Conservation (phyloP, 2,797 vertebrate species). For the Kryptopterus vitreolus region DNA sequence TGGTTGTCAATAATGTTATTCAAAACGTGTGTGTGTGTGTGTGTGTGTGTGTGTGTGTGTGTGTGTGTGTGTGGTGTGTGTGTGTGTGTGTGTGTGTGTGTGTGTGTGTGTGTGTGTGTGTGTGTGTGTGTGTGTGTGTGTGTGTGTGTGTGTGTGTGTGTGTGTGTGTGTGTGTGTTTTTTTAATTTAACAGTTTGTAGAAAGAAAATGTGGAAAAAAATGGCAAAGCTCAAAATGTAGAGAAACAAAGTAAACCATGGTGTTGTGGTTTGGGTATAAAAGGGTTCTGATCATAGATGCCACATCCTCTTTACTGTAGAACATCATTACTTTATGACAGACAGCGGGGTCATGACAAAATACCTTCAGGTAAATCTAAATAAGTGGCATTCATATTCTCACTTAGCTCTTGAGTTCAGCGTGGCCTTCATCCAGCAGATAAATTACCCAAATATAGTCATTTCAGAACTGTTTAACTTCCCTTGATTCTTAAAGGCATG, state of each 20-base stretch:
- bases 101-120: no score
- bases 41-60: no score
- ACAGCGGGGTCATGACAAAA: neutral
- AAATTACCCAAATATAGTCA: neutral
- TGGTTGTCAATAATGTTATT: neutral
- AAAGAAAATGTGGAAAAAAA: no score
- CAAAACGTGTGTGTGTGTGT: no score
- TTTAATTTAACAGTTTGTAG: no score
- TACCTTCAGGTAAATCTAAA: neutral
- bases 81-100: no score
- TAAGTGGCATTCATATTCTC: neutral
- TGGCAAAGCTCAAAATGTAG: neutral
- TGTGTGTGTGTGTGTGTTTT: no score
- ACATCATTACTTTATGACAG: neutral
- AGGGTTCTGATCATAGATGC: neutral
- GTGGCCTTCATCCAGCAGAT: neutral
- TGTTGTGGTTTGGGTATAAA: neutral
- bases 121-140: no score
- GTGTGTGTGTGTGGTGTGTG: no score
- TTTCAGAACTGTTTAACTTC: neutral
- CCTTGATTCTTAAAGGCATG: neutral
- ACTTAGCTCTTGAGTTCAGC: neutral
- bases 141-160: no score
- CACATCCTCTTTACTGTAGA: neutral
- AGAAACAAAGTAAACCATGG: neutral